Base-by-base conservation (phyloP, 2,113 vertebrate species). In the Lamprotornis superbus region DNA sequence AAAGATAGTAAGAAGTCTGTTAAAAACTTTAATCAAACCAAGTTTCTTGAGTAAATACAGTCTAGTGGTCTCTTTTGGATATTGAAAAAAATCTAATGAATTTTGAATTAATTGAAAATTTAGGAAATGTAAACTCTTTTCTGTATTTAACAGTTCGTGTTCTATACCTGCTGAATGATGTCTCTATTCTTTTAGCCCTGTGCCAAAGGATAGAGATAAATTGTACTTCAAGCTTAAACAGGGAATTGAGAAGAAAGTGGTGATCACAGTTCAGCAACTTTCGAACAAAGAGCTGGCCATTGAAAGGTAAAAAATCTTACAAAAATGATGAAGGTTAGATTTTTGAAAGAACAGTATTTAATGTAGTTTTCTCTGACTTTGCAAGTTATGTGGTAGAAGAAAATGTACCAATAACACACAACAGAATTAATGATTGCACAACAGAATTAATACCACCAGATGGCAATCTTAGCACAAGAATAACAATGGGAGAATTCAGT, bases 131-230 rank as follows among this genome's bases (percentile, higher is more conserved):
- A 28, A 30, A 31, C 5, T 50, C 8, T 81, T 42, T 44, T 50
- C 35, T 87, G 13, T 39, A 12, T 81, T 75, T 52, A 55, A 10
- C 5, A 37, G 20, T 52, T 71, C 12, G 37, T 49, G 2, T 68
- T 90, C 22, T 78, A 3, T 90, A 53, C 24, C 15, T 71, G 39
- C 69, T 93, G 30, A 96, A 80, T n/a, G n/a, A 46, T 93, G 6
- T 87, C 96, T 63, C 40, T 92, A 0, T 92, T 96, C 30, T 97
- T 98, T 87, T 96, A 99, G 99, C 91, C 98, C 99, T 15, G 99
- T 99, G 73, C 99, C 99, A 30, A 99, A 99, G 95, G 99, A 99
- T 84, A 98, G 99, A 98, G 99, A 99, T 46, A 99, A 99, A 96
- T 98, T 99, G 76, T 99, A 99, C 97, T 99, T 99, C 97, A 99